Conservation (phyloP, 2,888 invertebrate species). For the Folsomia manolachei region DNA sequence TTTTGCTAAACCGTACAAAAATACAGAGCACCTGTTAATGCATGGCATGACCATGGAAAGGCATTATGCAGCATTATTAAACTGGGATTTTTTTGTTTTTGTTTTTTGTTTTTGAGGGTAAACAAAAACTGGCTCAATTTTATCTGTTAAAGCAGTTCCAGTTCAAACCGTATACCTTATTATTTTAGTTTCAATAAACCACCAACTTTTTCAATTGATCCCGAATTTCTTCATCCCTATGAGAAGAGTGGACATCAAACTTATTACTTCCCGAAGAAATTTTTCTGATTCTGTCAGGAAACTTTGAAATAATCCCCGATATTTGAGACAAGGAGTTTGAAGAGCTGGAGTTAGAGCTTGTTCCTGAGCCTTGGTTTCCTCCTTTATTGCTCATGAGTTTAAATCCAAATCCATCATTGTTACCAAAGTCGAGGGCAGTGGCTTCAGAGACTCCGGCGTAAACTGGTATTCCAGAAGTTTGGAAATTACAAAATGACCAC, state of each 20-base stretch:
- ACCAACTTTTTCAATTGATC: conserved; percentile 34
- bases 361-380: not conserved
- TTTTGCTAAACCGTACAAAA: not conserved
- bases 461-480: conserved; percentile 28
- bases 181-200: conserved; percentile 32
- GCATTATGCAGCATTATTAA: not conserved
- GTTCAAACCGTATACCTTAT: too few relatives aligned
- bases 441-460: conserved; percentile 30
- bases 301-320: conserved; percentile 25
- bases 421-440: conserved; percentile 30
- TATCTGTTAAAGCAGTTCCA: too few relatives aligned
- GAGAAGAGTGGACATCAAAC: conserved; percentile 26
- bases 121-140: too few relatives aligned
- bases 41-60: not conserved
- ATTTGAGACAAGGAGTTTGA: conserved; percentile 21
- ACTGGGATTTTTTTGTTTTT: too few relatives aligned
- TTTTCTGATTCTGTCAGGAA: conserved; percentile 36
- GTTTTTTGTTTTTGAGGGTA: too few relatives aligned
- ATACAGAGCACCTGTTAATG: not conserved
- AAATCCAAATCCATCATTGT: conserved; percentile 19
- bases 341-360: conserved; percentile 8
- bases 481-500: conserved; percentile 42
- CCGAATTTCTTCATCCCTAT: conserved; percentile 28
- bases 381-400: conserved; percentile 10
- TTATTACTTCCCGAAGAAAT: conserved; percentile 35